phyloP scores from a whole-genome alignment of 2,113 vertebrate genomes.

The Macquaria australasica region DNA sequence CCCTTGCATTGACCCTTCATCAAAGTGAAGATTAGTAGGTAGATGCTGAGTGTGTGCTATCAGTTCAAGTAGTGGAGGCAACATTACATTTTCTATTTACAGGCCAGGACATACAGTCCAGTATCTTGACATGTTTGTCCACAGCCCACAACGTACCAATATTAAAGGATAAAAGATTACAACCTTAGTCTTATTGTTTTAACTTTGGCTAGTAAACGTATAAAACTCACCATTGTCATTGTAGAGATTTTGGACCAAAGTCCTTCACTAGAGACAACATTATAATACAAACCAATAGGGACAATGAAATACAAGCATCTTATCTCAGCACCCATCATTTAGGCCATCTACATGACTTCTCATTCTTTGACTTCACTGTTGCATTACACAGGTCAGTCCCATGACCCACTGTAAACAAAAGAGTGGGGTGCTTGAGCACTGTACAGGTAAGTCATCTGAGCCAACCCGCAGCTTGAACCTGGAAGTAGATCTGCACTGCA shows the following conservation, averaged over 20 bases:
- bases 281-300: neutral
- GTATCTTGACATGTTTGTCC: neutral
- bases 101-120: neutral
- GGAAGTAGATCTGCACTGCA: too few relatives aligned
- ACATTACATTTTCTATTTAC: neutral
- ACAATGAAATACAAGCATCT: neutral
- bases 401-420: neutral
- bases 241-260: neutral
- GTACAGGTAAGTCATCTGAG: neutral
- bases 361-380: constrained; percentile 3
- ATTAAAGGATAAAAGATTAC: too few relatives aligned
- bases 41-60: neutral
- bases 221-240: neutral
- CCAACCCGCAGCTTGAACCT: neutral
- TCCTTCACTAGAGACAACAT: neutral
- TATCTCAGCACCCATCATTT: neutral
- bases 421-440: neutral
- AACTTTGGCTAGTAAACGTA: neutral
- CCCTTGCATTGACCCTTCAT: neutral
- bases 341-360: constrained; percentile 22
- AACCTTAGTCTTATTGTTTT: neutral
- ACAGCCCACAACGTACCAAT: neutral
- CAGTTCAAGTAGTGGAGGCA: neutral
- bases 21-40: constrained; percentile 2
- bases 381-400: neutral